These are phyloP conservation scores for Parapsyche elsis DNA, from an alignment of 1,140 invertebrate species.

Conservation along the genomic window DNA sequence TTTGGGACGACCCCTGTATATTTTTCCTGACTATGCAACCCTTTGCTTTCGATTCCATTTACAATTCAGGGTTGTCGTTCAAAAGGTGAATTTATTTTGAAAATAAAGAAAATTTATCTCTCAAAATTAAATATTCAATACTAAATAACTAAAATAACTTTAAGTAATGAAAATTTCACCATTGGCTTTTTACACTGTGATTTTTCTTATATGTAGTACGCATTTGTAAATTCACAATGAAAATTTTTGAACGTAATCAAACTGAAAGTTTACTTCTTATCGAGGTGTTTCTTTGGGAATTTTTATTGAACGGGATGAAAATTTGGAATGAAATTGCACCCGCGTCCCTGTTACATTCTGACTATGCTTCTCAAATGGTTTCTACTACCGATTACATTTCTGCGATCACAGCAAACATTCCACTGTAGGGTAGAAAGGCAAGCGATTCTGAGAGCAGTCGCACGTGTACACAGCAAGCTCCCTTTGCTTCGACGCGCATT, in stretches of 20 bases:
- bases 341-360: neutral
- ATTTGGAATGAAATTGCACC: neutral
- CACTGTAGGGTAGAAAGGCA: neutral
- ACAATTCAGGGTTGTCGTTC: neutral
- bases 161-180: no score
- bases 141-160: no score
- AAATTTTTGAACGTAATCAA: no score
- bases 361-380: neutral
- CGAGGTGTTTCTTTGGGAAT: neutral
- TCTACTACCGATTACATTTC: conserved; percentile 22
- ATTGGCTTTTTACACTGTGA: no score
- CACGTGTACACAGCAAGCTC: conserved; percentile 17
- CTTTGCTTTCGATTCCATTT: neutral
- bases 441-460: conserved; percentile 17
- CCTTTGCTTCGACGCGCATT: conserved; percentile 8
- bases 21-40: conserved; percentile 31
- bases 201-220: no score
- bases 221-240: no score
- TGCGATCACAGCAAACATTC: conserved; percentile 23
- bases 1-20: conserved; percentile 28
- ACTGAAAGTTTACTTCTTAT: no score
- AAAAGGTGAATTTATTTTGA: no score
- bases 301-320: neutral
- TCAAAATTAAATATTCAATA: no score
- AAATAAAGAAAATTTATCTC: no score